Conservation (phyloP, 64 coral and sea anemone genomes). For the Astreopora myriophthalma region DNA sequence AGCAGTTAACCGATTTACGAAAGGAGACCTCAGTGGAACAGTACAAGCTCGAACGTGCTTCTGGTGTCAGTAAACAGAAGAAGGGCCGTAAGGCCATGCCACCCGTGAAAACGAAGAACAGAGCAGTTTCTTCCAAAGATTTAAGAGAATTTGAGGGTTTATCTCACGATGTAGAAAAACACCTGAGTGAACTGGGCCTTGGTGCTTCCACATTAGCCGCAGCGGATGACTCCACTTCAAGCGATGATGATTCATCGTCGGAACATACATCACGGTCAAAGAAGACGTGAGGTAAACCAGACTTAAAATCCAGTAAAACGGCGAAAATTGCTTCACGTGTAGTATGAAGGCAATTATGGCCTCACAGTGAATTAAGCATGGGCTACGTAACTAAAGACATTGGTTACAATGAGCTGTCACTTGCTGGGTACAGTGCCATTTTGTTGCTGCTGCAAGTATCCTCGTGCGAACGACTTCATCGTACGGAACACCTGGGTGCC, state of each 20-base stretch:
- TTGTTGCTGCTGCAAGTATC: too few species aligned
- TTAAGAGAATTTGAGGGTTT: not conserved
- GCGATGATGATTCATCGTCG: not conserved
- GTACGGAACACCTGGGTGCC: not conserved
- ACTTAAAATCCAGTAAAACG: not conserved
- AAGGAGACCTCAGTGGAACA: not conserved
- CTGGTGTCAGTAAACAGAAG: not conserved
- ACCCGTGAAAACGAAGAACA: not conserved
- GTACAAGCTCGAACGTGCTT: not conserved
- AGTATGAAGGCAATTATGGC: not conserved
- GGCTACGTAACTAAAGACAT: not conserved
- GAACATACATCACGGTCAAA: not conserved
- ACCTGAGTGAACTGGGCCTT: not conserved
- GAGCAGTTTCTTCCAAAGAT: not conserved
- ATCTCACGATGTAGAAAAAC: not conserved
- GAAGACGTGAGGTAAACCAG: not conserved
- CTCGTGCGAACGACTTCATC: not conserved
- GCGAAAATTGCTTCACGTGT: not conserved
- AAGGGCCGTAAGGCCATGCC: not conserved
- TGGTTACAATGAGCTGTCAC: not conserved
- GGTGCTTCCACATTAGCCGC: not conserved
- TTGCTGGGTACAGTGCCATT: too few species aligned
- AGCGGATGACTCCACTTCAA: not conserved
- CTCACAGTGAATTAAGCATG: not conserved
- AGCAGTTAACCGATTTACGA: not conserved